A percentile compares a stretch with the other conserved stretches of the same genome.
These are phyloP conservation scores for Smittia aterrima DNA, from an alignment of 2,888 invertebrate genomes.

Conservation along the genomic window DNA sequence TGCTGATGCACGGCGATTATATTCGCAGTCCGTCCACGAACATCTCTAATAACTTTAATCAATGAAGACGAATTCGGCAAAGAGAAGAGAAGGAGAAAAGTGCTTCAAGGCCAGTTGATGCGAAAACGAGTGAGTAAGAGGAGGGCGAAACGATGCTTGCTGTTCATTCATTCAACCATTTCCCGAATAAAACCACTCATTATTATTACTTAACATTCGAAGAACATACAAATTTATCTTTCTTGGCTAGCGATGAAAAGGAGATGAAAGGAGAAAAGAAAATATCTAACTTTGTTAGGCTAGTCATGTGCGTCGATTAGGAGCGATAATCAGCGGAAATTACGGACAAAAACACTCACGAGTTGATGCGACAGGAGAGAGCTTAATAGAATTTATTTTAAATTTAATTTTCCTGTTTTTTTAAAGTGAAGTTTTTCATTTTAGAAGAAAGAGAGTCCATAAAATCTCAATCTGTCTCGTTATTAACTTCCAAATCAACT, in stretches of 20 bases:
- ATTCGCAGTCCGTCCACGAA: constrained; percentile 12
- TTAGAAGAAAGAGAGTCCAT: too few species aligned
- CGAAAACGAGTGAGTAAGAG: too few species aligned
- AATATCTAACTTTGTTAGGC: constrained; percentile 4
- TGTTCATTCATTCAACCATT: constrained; percentile 1
- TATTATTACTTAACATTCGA: constrained; percentile 40
- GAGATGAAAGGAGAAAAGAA: constrained; percentile 5
- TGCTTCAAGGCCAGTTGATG: constrained; percentile 33
- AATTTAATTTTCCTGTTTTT: too few species aligned
- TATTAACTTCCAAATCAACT: constrained; percentile 1
- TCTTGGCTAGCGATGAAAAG: constrained; percentile 1
- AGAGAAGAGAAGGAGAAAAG: not conserved
- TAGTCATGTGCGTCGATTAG: constrained; percentile 17
- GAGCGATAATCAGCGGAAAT: constrained; percentile 12
- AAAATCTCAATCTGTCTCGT: not conserved
- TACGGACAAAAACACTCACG: not conserved
- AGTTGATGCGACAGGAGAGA: too few species aligned
- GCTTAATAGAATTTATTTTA: too few species aligned
- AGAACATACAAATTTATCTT: constrained; percentile 34
- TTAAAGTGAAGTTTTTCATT: too few species aligned
- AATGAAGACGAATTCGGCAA: constrained; percentile 4
- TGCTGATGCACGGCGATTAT: not conserved
- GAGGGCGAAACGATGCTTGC: not conserved
- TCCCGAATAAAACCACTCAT: constrained; percentile 34
- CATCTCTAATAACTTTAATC: constrained; percentile 14